Conservation (phyloP, 2,113 vertebrate genomes). For the Riparia riparia region DNA sequence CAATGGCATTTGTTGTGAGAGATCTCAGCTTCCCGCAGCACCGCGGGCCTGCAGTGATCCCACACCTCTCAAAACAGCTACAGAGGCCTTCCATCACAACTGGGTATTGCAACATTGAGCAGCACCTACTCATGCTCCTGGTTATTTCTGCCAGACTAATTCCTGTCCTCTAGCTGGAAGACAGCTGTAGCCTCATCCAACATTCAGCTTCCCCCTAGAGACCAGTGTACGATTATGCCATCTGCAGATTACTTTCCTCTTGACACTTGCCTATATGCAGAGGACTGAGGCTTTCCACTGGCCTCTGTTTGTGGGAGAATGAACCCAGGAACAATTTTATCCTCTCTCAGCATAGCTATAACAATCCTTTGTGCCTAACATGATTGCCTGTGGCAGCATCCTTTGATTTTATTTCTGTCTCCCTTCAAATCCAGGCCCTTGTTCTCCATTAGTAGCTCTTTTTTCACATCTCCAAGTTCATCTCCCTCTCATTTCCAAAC, state of each 20-base stretch:
- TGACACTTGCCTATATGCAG: background rate
- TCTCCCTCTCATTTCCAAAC: background rate
- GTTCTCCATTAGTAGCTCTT: background rate
- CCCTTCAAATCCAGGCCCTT: background rate
- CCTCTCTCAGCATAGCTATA: background rate
- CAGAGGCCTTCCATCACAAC: background rate
- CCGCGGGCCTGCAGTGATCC: background rate
- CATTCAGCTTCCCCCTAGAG: background rate
- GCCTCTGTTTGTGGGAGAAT: background rate
- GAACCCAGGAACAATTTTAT: background rate
- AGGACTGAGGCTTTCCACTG: background rate
- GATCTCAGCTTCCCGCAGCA: background rate
- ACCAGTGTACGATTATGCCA: accelerated
- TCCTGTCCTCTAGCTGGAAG: background rate
- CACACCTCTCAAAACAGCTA: background rate
- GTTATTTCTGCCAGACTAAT: background rate
- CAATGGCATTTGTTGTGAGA: background rate
- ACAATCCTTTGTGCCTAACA: background rate
- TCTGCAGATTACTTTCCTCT: background rate
- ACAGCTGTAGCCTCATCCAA: background rate
- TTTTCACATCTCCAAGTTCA: background rate
- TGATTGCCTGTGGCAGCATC: background rate
- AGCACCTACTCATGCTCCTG: background rate
- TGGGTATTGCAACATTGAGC: background rate
- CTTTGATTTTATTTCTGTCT: background rate